Conservation (phyloP, 2,113 vertebrate species). For the Solea senegalensis region DNA sequence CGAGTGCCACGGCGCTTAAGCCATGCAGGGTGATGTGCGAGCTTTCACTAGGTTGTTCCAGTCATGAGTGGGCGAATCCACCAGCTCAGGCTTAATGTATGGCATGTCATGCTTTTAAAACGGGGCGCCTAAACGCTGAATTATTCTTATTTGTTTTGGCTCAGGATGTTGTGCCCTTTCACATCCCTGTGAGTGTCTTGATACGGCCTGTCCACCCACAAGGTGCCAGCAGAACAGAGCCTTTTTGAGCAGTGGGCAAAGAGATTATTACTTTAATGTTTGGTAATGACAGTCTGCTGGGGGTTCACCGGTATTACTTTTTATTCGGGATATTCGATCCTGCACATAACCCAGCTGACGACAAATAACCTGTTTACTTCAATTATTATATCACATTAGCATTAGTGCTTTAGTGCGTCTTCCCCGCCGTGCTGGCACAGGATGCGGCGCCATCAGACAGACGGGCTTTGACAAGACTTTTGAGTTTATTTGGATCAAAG, state of each 20-base stretch:
- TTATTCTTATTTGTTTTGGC: conserved; percentile 71
- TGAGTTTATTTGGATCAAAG: conserved; percentile 37
- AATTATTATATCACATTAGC: conserved; percentile 24
- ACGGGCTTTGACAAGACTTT: conserved; percentile 34
- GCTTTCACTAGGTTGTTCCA: conserved; percentile 66
- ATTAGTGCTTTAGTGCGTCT: conserved; percentile 19
- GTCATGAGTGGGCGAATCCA: conserved; percentile 73
- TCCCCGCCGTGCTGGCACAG: conserved; percentile 15
- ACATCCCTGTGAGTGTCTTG: conserved; percentile 44
- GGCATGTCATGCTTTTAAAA: conserved; percentile 72
- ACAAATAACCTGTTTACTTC: conserved; percentile 32
- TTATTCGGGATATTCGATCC: background rate
- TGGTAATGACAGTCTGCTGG: background rate
- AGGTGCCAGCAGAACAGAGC: conserved; percentile 39
- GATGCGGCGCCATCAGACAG: conserved; percentile 4
- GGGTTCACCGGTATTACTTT: conserved; percentile 7
- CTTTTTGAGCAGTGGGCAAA: conserved; percentile 46
- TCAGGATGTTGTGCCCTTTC: conserved; percentile 47
- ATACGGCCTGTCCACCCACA: conserved; percentile 68
- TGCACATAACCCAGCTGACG: conserved; percentile 22
- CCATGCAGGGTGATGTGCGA: conserved; percentile 66
- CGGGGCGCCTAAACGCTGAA: conserved; percentile 65
- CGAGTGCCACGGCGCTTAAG: conserved; percentile 74
- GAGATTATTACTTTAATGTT: conserved; percentile 19
- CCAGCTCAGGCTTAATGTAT: conserved; percentile 67